These are phyloP conservation scores for Oegoconia quadripuncta DNA, from an alignment of 2,888 invertebrate genomes.

Conservation along the genomic window DNA sequence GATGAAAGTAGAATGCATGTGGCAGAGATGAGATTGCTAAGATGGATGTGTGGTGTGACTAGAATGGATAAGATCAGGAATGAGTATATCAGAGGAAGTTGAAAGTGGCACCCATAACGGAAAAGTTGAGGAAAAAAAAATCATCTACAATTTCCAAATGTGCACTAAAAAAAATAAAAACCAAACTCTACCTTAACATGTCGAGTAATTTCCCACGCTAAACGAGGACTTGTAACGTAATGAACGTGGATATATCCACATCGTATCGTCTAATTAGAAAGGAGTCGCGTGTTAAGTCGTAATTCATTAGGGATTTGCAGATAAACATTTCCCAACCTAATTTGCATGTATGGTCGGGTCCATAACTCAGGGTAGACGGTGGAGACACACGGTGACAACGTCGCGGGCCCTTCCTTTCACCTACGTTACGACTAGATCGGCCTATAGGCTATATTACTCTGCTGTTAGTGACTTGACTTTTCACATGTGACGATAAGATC, in stretches of 20 bases:
- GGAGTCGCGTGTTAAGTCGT: conserved; percentile 12
- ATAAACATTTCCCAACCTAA: conserved; percentile 34
- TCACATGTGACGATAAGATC: too few species aligned
- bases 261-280: conserved; percentile 14
- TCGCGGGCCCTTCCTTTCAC: conserved; percentile 7
- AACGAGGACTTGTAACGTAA: not conserved
- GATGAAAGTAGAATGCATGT: too few species aligned
- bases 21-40: too few species aligned
- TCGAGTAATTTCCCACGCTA: too few species aligned
- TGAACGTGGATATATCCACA: not conserved
- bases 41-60: too few species aligned
- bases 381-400: conserved; percentile 4
- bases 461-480: too few species aligned
- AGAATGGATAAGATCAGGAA: too few species aligned
- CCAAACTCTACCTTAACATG: too few species aligned
- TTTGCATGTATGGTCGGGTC: conserved; percentile 39
- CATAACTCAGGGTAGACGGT: conserved; percentile 21
- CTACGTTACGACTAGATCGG: conserved; percentile 2
- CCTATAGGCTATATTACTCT: conserved; percentile 3
- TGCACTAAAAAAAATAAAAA: too few species aligned
- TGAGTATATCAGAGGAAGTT: not conserved
- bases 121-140: too few species aligned
- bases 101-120: not conserved
- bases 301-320: conserved; percentile 15
- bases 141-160: too few species aligned